Conservation (phyloP, 2,888 invertebrate species). For the Loripinus fragilis region DNA sequence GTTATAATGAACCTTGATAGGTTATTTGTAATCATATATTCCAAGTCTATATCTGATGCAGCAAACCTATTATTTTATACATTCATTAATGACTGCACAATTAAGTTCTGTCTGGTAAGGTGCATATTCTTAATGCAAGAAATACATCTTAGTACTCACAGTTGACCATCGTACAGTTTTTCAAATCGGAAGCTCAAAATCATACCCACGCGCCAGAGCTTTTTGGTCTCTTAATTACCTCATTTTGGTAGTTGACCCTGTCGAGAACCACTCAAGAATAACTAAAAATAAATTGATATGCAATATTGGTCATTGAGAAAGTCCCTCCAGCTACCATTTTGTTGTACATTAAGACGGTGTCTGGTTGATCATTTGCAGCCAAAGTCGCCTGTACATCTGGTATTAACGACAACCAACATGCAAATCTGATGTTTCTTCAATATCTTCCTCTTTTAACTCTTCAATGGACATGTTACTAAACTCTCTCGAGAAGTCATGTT, state of each 20-base stretch:
- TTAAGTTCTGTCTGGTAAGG: no score
- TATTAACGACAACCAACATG: not conserved
- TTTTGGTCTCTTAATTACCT: no score
- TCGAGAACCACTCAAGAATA: constrained; percentile 4
- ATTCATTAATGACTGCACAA: no score
- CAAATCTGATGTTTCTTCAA: not conserved
- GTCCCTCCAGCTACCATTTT: constrained; percentile 6
- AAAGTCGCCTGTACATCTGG: not conserved
- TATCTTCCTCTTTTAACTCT: not conserved
- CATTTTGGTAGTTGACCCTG: constrained; percentile 7
- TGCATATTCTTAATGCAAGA: no score
- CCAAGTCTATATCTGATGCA: no score
- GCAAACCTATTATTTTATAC: no score
- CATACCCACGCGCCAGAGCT: no score
- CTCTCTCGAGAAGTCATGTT: not conserved
- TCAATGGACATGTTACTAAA: constrained; percentile 4
- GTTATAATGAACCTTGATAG: no score
- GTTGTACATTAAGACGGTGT: not conserved
- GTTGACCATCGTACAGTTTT: no score
- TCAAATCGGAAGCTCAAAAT: no score
- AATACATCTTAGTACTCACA: no score
- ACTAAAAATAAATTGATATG: constrained; percentile 3
- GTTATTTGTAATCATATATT: no score
- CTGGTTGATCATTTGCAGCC: not conserved
- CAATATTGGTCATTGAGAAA: constrained; percentile 9